These are phyloP conservation scores for Ciconia stormi DNA, from an alignment of 2,113 vertebrate genomes.

Conservation along the genomic window DNA sequence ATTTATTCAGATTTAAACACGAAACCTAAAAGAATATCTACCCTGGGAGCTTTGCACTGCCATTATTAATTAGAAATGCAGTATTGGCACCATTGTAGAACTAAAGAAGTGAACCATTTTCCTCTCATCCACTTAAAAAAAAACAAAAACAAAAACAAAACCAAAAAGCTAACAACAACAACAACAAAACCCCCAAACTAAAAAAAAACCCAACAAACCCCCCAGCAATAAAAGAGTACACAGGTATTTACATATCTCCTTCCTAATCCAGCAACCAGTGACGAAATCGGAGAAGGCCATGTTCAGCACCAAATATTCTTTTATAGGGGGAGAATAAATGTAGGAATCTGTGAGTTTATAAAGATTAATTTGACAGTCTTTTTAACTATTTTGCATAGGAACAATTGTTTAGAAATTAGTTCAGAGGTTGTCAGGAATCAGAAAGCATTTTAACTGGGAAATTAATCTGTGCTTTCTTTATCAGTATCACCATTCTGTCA, in stretches of 20 bases:
- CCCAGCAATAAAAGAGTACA: not conserved
- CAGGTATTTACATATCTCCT: not conserved
- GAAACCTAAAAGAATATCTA: not conserved
- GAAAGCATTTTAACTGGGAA: not conserved
- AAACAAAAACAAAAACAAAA: not conserved
- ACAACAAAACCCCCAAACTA: not conserved
- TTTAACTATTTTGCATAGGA: not conserved
- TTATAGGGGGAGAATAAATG: not conserved
- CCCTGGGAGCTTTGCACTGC: not conserved
- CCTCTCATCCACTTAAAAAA: not conserved
- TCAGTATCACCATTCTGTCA: not conserved
- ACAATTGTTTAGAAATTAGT: not conserved
- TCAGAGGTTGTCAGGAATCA: not conserved
- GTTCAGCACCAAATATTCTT: not conserved
- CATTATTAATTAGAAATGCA: not conserved
- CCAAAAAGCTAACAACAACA: not conserved
- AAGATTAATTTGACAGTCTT: not conserved
- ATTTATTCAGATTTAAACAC: not conserved
- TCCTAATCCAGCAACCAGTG: not conserved
- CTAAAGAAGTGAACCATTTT: not conserved
- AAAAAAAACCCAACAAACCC: accelerated
- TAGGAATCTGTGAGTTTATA: not conserved
- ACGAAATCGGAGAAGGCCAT: not conserved
- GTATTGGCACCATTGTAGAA: not conserved
- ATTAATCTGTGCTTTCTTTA: not conserved